Conservation (phyloP, 2,113 vertebrate species). For the Eolophus roseicapilla region DNA sequence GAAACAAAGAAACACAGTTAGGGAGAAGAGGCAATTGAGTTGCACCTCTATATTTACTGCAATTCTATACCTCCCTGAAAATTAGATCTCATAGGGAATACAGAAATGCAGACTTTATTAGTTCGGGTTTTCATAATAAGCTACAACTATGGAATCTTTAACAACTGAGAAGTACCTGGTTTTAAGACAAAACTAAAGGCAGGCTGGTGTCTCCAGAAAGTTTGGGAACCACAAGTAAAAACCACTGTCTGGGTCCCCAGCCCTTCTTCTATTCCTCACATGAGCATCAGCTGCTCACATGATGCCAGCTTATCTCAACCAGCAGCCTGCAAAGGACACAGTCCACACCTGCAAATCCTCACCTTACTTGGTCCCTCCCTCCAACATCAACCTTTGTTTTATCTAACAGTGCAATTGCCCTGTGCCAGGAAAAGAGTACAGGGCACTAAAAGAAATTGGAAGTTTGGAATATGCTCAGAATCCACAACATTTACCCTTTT, state of each 20-base stretch:
- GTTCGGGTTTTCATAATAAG: background rate
- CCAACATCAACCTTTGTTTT: background rate
- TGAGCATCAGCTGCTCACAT: fast-evolving
- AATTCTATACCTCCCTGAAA: background rate
- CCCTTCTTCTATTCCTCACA: background rate
- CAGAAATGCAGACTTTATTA: background rate
- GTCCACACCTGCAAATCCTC: background rate
- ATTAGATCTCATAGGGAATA: background rate
- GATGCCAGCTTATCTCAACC: background rate
- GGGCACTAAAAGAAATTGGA: fast-evolving
- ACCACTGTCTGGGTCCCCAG: background rate
- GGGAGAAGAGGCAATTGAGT: background rate
- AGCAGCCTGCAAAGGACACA: background rate
- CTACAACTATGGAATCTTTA: background rate
- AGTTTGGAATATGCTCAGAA: fast-evolving
- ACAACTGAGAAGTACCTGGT: background rate
- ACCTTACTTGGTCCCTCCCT: background rate
- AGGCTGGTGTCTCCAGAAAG: background rate
- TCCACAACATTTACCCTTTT: conserved; percentile 75
- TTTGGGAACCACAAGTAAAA: background rate
- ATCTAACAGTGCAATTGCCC: fast-evolving
- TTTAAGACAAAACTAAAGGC: background rate
- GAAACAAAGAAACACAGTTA: background rate
- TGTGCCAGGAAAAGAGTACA: background rate
- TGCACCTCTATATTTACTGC: background rate